phyloP scores from a whole-genome alignment of 2,797 vertebrate genomes.

The Rallus crepitans region DNA sequence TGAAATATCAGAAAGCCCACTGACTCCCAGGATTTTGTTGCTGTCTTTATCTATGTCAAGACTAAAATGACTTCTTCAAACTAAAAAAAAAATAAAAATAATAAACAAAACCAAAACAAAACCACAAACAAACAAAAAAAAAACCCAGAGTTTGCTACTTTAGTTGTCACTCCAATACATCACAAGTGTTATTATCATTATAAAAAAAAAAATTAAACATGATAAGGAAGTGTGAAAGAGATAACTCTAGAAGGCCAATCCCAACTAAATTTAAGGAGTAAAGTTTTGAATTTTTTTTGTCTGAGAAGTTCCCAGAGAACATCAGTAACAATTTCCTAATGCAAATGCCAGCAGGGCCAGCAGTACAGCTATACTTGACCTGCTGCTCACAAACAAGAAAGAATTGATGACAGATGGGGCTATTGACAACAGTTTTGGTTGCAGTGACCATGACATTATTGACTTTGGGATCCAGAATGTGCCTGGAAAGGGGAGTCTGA shows the following conservation, averaged over 20 bases:
- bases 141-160: not conserved
- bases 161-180: not conserved
- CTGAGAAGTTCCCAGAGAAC: not conserved
- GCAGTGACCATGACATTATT: not conserved
- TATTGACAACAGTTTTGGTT: not conserved
- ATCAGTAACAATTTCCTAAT: not conserved
- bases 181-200: not conserved
- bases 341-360: not conserved
- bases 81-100: not conserved
- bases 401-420: not conserved
- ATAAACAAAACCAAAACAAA: not conserved
- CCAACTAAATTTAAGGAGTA: not conserved
- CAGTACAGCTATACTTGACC: not conserved
- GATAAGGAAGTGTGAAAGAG: not conserved
- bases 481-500: not conserved
- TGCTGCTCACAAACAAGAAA: not conserved
- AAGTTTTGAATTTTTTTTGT: not conserved
- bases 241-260: not conserved
- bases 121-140: not conserved
- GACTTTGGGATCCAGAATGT: not conserved
- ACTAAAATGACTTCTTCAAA: not conserved
- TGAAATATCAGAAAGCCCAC: not conserved
- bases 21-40: not conserved
- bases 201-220: not conserved
- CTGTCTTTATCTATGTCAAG: not conserved